Percentiles rank a stretch among this genome's conserved stretches.
Conservation (phyloP, 2,797 vertebrate species). For the Rhynchotus rufescens region DNA sequence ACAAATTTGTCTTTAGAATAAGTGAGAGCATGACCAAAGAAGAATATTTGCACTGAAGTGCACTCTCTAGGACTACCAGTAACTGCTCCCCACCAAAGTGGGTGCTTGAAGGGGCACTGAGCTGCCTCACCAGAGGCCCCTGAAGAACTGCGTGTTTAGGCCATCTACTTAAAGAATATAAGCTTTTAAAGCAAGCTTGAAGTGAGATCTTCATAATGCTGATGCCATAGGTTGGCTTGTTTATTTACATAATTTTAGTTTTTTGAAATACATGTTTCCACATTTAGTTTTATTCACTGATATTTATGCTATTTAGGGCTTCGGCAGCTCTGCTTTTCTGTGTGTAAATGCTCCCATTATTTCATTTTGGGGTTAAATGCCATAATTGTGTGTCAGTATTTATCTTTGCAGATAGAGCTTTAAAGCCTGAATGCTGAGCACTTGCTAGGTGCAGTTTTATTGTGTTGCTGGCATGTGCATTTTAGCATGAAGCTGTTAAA, state of each 20-base stretch:
- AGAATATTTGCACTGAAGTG: neutral
- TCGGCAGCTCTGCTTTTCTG: neutral
- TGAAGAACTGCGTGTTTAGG: neutral
- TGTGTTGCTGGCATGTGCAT: neutral
- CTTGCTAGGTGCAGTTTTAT: neutral
- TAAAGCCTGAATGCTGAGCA: neutral
- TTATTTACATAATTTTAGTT: neutral
- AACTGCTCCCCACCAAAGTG: neutral
- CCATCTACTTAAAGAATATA: neutral
- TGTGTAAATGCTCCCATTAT: neutral
- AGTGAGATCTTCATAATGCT: neutral
- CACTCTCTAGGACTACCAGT: neutral
- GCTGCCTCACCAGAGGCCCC: neutral
- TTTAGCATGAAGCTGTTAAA: neutral
- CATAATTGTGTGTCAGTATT: neutral
- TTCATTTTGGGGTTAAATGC: constrained; percentile 2
- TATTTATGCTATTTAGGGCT: neutral
- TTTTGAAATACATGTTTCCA: neutral
- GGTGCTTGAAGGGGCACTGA: neutral
- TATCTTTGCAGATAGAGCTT: neutral
- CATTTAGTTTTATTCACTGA: neutral
- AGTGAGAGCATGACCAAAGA: neutral
- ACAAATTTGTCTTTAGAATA: neutral
- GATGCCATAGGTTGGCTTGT: neutral
- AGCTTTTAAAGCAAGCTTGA: neutral